Conservation (phyloP, 2,113 vertebrate genomes). For the Neogobius melanostomus region DNA sequence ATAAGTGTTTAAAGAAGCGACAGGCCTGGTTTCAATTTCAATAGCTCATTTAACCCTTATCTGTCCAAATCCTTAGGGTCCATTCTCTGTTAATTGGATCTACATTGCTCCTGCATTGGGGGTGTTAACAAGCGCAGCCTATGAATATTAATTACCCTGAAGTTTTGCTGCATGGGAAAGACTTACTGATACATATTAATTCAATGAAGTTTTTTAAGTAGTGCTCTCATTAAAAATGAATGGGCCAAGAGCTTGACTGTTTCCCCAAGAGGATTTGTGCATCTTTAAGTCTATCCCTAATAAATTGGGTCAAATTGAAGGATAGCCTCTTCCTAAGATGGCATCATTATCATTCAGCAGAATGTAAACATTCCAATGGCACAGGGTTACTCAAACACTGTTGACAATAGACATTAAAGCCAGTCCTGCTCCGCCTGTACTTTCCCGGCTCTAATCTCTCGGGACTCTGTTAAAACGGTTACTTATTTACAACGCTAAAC, state of each 20-base stretch:
- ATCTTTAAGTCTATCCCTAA: conserved; percentile 77
- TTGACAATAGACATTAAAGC: conserved; percentile 66
- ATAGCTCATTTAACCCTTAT: conserved; percentile 83
- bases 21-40: conserved; percentile 78
- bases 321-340: conserved; percentile 50
- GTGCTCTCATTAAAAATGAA: conserved; percentile 85
- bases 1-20: conserved; percentile 77
- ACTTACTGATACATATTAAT: conserved; percentile 88
- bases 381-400: conserved; percentile 47
- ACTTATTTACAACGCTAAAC: conserved; percentile 76
- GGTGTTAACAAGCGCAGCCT: conserved; percentile 87
- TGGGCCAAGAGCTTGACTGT: conserved; percentile 66
- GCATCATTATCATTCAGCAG: conserved; percentile 59
- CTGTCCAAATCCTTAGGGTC: conserved; percentile 84
- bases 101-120: conserved; percentile 83
- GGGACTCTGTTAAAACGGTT: conserved; percentile 62
- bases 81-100: conserved; percentile 80
- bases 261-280: conserved; percentile 72
- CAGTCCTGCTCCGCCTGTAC: conserved; percentile 50
- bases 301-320: conserved; percentile 77
- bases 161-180: conserved; percentile 84
- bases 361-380: conserved; percentile 66
- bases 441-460: conserved; percentile 51
- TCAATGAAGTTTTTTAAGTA: conserved; percentile 84
- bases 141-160: conserved; percentile 92